These are phyloP conservation scores for Coelopa pilipes DNA, from an alignment of 2,888 invertebrate genomes.

Conservation along the genomic window DNA sequence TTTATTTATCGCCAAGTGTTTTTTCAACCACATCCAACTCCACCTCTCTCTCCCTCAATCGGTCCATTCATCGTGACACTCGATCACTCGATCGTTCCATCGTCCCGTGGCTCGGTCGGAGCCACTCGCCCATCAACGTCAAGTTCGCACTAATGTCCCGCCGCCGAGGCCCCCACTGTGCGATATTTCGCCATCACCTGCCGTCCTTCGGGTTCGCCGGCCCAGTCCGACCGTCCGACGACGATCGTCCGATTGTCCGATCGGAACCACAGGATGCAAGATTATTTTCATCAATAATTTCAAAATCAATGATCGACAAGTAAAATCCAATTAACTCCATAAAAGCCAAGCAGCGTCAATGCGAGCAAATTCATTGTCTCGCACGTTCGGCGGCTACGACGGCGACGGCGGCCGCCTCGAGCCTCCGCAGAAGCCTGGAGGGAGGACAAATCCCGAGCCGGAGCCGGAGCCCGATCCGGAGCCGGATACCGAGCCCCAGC, in stretches of 20 bases:
- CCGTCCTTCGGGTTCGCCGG: background rate
- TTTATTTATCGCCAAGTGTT: constrained; percentile 17
- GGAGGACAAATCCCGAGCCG: no score
- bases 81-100: constrained; percentile 20
- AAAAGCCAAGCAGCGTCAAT: constrained; percentile 51
- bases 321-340: constrained; percentile 65
- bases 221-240: background rate
- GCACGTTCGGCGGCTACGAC: constrained; percentile 41
- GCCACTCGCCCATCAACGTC: constrained; percentile 27
- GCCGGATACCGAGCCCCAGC: background rate
- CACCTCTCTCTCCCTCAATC: constrained; percentile 3
- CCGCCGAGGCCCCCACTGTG: constrained; percentile 13
- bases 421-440: constrained; percentile 24
- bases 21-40: background rate
- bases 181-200: constrained; percentile 9
- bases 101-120: constrained; percentile 27
- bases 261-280: constrained; percentile 37
- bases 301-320: constrained; percentile 53
- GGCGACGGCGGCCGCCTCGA: constrained; percentile 35
- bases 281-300: constrained; percentile 50
- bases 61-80: background rate
- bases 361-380: constrained; percentile 58
- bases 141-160: constrained; percentile 19
- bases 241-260: constrained; percentile 6
- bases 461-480: no score